Base-by-base conservation (phyloP, 2,113 vertebrate genomes). In the Sinocyclocheilus anshuiensis region DNA sequence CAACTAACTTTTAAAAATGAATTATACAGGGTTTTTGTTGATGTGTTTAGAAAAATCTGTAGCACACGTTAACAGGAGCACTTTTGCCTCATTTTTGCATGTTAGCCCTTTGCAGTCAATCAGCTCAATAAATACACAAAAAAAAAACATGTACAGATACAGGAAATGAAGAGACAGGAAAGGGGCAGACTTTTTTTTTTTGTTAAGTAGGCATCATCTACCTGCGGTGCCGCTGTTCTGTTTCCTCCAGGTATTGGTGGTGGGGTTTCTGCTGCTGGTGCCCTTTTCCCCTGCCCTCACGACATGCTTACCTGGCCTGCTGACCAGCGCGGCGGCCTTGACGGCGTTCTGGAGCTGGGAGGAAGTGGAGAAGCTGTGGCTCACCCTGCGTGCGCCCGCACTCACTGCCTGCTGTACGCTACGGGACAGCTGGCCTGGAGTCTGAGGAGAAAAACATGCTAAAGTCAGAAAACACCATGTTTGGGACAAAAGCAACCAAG, bases 171-270 rank as follows among this genome's bases (percentile, higher is more conserved):
- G 57, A 81, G 4, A 69, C 1, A 76, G 50, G 67, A 36, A 85
- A 82, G 77, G 53, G 74, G 18, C 74, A 24, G 85, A 86, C 29
- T 79, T 65, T 65, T 77, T n/a, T 45, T 76, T 53, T 29, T 29
- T 1, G 2, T 55, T 29, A 77, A 77, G 75, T 77, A 77, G 16
- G 76, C 61, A 67, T 87, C 61, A 91, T 92, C 85, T 95, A 99
- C 98, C 98, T 97, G 97, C 84, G 55, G 91, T 95, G 82, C 95
- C 93, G 84, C 94, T 12, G 53, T 90, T 95, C 91, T 95, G 95
- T 94, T 98, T 99, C 95, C 97, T 99, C 98, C 98, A 99, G 94
- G 92, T 94, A 92, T 94, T 79, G 92, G 94, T n/a, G 84, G 93
- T 89, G 80, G 93, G 91, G 92, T 95, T 96, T 92, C 94, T 90